Evolutionary conservation across 37 sponge, comb jelly and placozoan species (phyloP).

Genomic region (Cliona cf. orientalis): DNA sequence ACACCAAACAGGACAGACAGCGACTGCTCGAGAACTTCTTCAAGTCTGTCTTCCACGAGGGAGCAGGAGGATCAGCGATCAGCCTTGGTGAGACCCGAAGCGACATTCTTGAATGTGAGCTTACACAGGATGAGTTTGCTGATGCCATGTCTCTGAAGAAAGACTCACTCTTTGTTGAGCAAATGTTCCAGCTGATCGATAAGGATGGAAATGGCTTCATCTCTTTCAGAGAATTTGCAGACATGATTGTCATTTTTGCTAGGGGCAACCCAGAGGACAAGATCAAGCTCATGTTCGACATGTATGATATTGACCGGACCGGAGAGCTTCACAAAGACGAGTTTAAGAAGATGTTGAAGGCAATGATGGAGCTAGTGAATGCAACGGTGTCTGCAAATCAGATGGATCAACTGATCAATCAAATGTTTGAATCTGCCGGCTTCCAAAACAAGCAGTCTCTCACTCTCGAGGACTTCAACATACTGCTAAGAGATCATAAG

Average conservation of each 20-base stretch:
- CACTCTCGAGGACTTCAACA: slow-evolving; percentile 89
- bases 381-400: slow-evolving; percentile 79
- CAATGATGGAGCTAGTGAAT: slow-evolving; percentile 96
- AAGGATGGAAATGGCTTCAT: slow-evolving; percentile 87
- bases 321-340: slow-evolving; percentile 74
- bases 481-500: slow-evolving; percentile 88
- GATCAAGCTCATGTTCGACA: slow-evolving; percentile 94
- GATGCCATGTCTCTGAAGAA: slow-evolving; percentile 88
- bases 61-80: slow-evolving; percentile 3
- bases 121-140: slow-evolving; percentile 90
- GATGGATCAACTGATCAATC: slow-evolving; percentile 76
- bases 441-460: slow-evolving; percentile 86
- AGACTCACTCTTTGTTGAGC: slow-evolving; percentile 92
- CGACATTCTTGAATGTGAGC: slow-evolving; percentile 76
- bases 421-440: slow-evolving; percentile 87
- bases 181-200: slow-evolving; percentile 95
- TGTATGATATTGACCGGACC: slow-evolving; percentile 91
- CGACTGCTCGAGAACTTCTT: slow-evolving; percentile 84
- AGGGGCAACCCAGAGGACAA: slow-evolving; percentile 93
- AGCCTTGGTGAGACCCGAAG: slow-evolving; percentile 17
- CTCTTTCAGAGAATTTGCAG: slow-evolving; percentile 93
- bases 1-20: slow-evolving; percentile 83
- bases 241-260: slow-evolving; percentile 91
- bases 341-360: slow-evolving; percentile 93
- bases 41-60: slow-evolving; percentile 84